Base-by-base conservation (phyloP, 2,797 vertebrate species). In the Fistularia tabacaria region DNA sequence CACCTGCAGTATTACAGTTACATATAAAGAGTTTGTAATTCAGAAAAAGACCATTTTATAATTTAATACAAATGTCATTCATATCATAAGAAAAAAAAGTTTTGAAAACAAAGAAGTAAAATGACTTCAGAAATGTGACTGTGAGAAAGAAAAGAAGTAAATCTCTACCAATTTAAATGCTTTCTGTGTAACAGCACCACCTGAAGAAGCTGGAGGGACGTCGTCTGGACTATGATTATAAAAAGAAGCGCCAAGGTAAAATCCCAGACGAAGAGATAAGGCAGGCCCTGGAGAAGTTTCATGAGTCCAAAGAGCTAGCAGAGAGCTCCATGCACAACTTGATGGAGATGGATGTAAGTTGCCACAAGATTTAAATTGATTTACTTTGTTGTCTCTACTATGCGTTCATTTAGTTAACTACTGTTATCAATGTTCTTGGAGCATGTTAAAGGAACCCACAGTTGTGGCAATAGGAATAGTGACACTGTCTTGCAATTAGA, bases 181-280 rank as follows among this genome's bases (percentile, higher is more conserved):
- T 62, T 55, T 51, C 53, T 7, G 6, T 36, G 9, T 36, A 10
- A 44, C 80, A 99, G 97, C 91, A 95, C 77, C 94, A 98, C 38
- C 88, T 98, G 58, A 99, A 95, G 89, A 99, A 99, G 80, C 74
- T 99, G 65, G 97, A 97, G 49, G 91, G 97, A 46, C 93, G 97
- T 0, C 93, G 97, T 37, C 82, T 99, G 71, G 97, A 99, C 84
- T 98, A 95, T 0, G 96, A 99, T 78, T 99, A 99, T 75, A 99
- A 97, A 88, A 99, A 99, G 89, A 99, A 99, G 71, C 92, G 97
- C 0, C 97, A 98, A 76, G 97, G 97, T 51, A 98, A 94, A 84
- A 98, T 99, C 74, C 91, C 88, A 0, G 95, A 99, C 0, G 97
- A 99, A 68, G 97, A 99, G 62, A 84, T 99, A 9, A 89, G 91